phyloP scores from a whole-genome alignment of 2,888 invertebrate species.

The Leptinotarsa haldemani region DNA sequence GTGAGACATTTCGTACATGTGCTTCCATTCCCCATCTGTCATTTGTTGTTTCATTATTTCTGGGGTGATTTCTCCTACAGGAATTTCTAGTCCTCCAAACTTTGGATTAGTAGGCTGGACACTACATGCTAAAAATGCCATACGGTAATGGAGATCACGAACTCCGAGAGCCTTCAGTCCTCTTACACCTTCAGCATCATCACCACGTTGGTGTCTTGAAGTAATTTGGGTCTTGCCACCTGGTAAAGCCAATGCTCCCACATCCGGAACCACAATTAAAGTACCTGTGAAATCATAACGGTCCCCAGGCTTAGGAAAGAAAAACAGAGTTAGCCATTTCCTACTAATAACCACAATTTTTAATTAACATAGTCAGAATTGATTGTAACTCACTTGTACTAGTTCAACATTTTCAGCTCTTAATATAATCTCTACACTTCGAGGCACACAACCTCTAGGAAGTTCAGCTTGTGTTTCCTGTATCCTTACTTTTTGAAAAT shows the following conservation, averaged over 20 bases:
- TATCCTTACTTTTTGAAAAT: conserved; percentile 96
- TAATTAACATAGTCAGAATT: neutral
- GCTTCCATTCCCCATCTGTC: conserved; percentile 94
- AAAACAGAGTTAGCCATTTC: conserved; percentile 22
- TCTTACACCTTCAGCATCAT: conserved; percentile 71
- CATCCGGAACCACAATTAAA: conserved; percentile 97
- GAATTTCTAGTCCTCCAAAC: conserved; percentile 87
- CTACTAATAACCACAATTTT: neutral
- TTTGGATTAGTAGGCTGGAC: conserved; percentile 87
- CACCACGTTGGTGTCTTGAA: conserved; percentile 78
- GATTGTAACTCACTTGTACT: conserved; percentile 80
- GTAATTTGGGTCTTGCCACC: conserved; percentile 88
- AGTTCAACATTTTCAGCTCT: conserved; percentile 96
- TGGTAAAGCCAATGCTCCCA: conserved; percentile 85
- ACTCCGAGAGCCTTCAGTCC: conserved; percentile 81
- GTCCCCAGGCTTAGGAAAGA: conserved; percentile 72
- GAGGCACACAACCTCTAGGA: conserved; percentile 95
- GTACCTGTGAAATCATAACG: conserved; percentile 95
- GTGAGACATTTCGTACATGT: conserved; percentile 96
- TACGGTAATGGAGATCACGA: conserved; percentile 85
- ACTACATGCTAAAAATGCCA: conserved; percentile 95
- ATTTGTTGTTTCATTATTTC: conserved; percentile 94
- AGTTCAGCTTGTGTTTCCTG: conserved; percentile 98
- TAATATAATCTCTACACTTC: conserved; percentile 94
- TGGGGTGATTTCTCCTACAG: conserved; percentile 88